Evolutionary conservation across 1,140 invertebrate genomes (phyloP), one percentile per base, ranked within the genome.

Genomic region (Pinna nobilis): DNA sequence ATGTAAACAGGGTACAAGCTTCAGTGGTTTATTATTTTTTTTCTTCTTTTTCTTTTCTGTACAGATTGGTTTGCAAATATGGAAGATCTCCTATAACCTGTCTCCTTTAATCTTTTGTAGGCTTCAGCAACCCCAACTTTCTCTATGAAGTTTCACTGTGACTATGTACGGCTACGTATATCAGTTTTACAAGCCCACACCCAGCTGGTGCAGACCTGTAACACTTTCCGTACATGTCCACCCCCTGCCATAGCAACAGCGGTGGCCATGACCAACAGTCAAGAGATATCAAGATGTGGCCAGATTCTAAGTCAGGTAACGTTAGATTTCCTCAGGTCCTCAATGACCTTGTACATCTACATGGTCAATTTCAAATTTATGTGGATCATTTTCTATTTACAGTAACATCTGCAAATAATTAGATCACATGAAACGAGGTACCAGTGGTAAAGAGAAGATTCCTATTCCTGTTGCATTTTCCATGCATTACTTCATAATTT

Each of bases 171-270:
- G 79, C 88, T 94, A 15, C 90, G 95, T 7, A 92, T 92, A 20
- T 94, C 95, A 88, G 93, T 95, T 80, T 89, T 98, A 18, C 93
- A 94, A 73, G 92, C 93, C 20, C 90, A 96, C 35, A 91, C 92
- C 0, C 92, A 95, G 78, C 90, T 97, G 7, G 90, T 95, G 25
- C 72, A 82, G 44, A 82, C 83, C 7, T 87, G 85, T 74, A 82
- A 79, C 82, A 94, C 95, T 47, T 91, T 97, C 32, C 94, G 94
- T 80, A 96, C 96, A 68, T 94, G 96, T 57, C 96, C 96, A 28
- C 96, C 96, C 33, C 96, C 97, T 2, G 96, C 96, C 2, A 97
- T 98, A 73, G 95, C 96, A 0, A 92, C 93, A 1, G 93, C 94
- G 11, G 92, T 96, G 53, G 95, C 95, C 0, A 90, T 93, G 65